A percentile compares a stretch with the other conserved stretches of the same genome.
Conservation (phyloP, 2,888 invertebrate species). For the Epinotia nisella region DNA sequence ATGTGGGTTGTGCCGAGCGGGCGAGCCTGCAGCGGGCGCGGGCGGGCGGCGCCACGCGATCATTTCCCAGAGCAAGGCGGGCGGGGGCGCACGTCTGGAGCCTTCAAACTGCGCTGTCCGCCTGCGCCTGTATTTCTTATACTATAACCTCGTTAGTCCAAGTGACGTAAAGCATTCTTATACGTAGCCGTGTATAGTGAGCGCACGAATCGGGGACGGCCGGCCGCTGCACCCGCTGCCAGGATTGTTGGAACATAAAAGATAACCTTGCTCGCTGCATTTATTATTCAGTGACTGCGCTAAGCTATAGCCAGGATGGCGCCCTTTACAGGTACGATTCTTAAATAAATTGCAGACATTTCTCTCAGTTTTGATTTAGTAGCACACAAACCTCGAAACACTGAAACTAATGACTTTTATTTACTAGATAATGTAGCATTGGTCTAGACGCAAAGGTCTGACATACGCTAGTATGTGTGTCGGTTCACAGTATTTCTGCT, state of each 20-base stretch:
- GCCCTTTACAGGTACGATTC: constrained; percentile 76
- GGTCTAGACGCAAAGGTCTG: constrained; percentile 1
- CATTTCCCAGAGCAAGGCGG: constrained; percentile 74
- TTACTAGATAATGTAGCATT: neutral
- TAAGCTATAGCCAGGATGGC: constrained; percentile 79
- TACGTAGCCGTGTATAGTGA: constrained; percentile 60
- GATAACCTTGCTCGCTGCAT: constrained; percentile 78
- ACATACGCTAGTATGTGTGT: constrained; percentile 20
- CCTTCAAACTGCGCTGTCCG: constrained; percentile 48
- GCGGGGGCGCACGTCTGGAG: constrained; percentile 71
- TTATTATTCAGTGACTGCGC: constrained; percentile 81
- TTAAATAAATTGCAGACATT: constrained; percentile 46
- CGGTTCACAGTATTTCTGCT: constrained; percentile 21
- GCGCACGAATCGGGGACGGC: constrained; percentile 57
- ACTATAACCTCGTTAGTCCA: constrained; percentile 75
- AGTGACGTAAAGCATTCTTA: constrained; percentile 73
- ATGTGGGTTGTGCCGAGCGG: constrained; percentile 50
- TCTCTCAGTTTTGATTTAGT: constrained; percentile 30
- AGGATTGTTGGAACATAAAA: constrained; percentile 58
- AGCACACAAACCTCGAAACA: constrained; percentile 12
- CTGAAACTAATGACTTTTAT: neutral
- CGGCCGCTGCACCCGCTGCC: constrained; percentile 54
- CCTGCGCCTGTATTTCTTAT: constrained; percentile 59
- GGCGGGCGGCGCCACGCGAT: constrained; percentile 67
- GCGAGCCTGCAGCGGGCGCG: constrained; percentile 65